These are phyloP conservation scores for Scelioninae gen. 1 DNA, from an alignment of 2,888 invertebrate genomes.

Conservation along the genomic window DNA sequence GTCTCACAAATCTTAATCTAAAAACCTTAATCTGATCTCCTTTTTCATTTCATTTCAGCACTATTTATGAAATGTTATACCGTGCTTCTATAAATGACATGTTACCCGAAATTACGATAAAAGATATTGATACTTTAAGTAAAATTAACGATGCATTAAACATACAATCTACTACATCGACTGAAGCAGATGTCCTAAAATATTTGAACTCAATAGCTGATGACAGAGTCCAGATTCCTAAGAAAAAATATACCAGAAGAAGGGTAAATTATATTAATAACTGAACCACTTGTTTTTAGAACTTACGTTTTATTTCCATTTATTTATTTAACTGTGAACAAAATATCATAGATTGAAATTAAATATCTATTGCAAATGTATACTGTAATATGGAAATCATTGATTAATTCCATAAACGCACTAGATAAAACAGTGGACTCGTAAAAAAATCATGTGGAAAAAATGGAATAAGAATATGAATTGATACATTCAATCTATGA, in stretches of 20 bases:
- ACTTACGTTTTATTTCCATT: no score
- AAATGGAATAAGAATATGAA: no score
- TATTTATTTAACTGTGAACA: no score
- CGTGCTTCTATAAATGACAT: conserved; percentile 72
- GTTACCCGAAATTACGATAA: conserved; percentile 68
- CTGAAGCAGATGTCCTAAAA: conserved; percentile 49
- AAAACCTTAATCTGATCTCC: background rate
- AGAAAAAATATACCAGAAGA: conserved; percentile 39
- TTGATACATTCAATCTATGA: no score
- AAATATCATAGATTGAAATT: no score
- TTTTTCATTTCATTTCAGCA: conserved; percentile 73
- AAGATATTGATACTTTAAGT: conserved; percentile 69
- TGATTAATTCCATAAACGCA: no score
- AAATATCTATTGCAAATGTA: no score
- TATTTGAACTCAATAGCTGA: conserved; percentile 48
- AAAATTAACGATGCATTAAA: conserved; percentile 52
- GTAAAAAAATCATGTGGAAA: no score
- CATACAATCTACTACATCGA: conserved; percentile 20
- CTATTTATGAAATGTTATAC: conserved; percentile 78
- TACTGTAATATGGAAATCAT: no score
- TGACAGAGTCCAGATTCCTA: background rate
- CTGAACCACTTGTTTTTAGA: no score
- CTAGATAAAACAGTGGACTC: no score
- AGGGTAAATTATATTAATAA: conserved; percentile 16
- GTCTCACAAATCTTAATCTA: conserved; percentile 71